Evolutionary conservation across 2,888 invertebrate genomes (phyloP).

Genomic region (Tachina grossa): DNA sequence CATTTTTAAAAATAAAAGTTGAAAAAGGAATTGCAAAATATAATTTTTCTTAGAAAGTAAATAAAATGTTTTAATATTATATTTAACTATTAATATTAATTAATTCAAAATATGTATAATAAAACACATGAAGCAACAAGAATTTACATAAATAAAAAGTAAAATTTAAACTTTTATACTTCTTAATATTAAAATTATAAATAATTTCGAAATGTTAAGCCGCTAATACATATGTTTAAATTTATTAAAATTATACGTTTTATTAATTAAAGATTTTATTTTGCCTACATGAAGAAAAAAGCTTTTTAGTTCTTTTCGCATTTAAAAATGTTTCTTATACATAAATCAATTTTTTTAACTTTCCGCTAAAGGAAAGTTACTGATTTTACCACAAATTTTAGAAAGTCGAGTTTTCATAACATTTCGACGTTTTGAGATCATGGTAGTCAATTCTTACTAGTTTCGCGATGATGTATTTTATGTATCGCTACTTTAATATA

Average conservation of each 20-base stretch:
- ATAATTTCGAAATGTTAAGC: neutral
- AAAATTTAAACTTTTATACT: conserved; percentile 15
- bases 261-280: neutral
- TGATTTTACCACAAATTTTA: too few relatives aligned
- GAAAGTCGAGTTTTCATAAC: too few relatives aligned
- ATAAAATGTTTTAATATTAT: conserved; percentile 11
- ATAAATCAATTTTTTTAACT: too few relatives aligned
- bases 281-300: neutral
- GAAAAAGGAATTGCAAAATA: conserved; percentile 69
- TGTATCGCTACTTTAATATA: too few relatives aligned
- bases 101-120: conserved; percentile 16
- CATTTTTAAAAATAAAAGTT: conserved; percentile 52
- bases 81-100: conserved; percentile 22
- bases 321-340: too few relatives aligned
- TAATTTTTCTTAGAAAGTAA: conserved; percentile 60
- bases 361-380: too few relatives aligned
- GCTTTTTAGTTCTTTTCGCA: neutral
- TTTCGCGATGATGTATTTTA: too few relatives aligned
- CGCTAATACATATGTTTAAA: neutral
- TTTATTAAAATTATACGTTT: neutral
- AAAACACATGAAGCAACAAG: conserved; percentile 7
- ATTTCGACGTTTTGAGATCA: too few relatives aligned
- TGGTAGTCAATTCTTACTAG: too few relatives aligned
- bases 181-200: conserved; percentile 14
- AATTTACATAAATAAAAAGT: neutral